Evolutionary conservation across 2,888 invertebrate species (phyloP), one percentile per base, ranked within the genome.

Genomic region (Pseudococcus viburni): DNA sequence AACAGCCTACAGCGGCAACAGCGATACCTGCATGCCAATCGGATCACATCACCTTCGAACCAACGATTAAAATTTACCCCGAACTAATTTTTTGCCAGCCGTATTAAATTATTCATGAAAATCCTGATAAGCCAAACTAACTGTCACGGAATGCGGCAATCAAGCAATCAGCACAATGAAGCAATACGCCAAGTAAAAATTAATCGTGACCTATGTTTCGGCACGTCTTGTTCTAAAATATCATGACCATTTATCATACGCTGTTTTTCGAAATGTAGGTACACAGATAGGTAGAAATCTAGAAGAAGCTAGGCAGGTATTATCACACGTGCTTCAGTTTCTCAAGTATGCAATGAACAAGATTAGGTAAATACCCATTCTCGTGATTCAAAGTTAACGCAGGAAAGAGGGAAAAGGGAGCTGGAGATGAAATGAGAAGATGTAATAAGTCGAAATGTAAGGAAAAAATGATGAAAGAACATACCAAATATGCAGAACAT

Each of bases 191-290:
- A 22, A 22, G 64, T 64, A 64, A 73, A 73, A 73, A 73, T 73
- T 73, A 73, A 73, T 73, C 73, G 73, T 73, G 73, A 73, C 73
- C 73, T 73, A 73, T 73, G 73, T 73, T 73, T 73, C 73, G 73
- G 73, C 73, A 73, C 73, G 73, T 73, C 73, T 73, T 73, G 33
- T 73, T 15, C 33, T 73, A 17, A 73, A 33, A 73, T 73, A 73
- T 33, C 39, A 15, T 39, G 17, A 73, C 26, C 73, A 73, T 73
- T 73, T 73, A 73, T 73, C 73, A 73, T 22, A 33, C 26, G 22
- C 22, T 1, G 22, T 22, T 73, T 73, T 73, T 73, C 33, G 15
- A 73, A 33, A 33, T 33, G 22, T n/a, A n/a, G n/a, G n/a, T 22
- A 11, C n/a, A 59, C 15, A 59, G 64, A 64, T 22, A 22, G 64